These are phyloP conservation scores for Drosophila dives DNA, from an alignment of 2,888 invertebrate species.

Conservation along the genomic window DNA sequence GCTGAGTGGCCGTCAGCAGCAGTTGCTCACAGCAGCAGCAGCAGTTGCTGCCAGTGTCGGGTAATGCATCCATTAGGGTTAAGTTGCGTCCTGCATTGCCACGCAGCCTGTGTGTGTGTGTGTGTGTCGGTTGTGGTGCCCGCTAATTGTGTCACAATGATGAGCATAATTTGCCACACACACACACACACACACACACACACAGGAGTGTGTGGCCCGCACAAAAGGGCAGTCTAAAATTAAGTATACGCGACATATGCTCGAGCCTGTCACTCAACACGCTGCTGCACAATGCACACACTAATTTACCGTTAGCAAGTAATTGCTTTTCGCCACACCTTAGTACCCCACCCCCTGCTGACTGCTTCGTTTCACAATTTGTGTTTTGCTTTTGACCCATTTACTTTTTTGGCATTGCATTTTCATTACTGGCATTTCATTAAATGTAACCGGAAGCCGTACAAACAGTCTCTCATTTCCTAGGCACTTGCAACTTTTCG, in stretches of 20 bases:
- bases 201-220: background rate
- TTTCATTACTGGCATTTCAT: conserved; percentile 50
- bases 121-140: conserved; percentile 23
- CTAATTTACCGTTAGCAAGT: conserved; percentile 79
- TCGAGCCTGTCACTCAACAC: conserved; percentile 17
- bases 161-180: conserved; percentile 72
- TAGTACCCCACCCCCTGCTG: background rate
- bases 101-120: conserved; percentile 16
- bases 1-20: conserved; percentile 33
- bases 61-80: conserved; percentile 71
- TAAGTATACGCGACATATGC: conserved; percentile 71
- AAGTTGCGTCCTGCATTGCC: conserved; percentile 51
- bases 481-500: conserved; percentile 27
- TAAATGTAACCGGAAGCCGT: conserved; percentile 55
- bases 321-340: conserved; percentile 69
- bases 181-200: background rate
- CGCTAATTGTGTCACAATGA: conserved; percentile 78
- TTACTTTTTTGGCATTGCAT: conserved; percentile 18
- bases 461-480: background rate
- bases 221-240: conserved; percentile 57
- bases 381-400: conserved; percentile 2
- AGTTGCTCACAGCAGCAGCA: conserved; percentile 9
- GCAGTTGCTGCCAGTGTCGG: conserved; percentile 7
- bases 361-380: background rate
- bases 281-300: conserved; percentile 54